Evolutionary conservation across 2,113 vertebrate genomes (phyloP).

Genomic region (Halichoeres trimaculatus): DNA sequence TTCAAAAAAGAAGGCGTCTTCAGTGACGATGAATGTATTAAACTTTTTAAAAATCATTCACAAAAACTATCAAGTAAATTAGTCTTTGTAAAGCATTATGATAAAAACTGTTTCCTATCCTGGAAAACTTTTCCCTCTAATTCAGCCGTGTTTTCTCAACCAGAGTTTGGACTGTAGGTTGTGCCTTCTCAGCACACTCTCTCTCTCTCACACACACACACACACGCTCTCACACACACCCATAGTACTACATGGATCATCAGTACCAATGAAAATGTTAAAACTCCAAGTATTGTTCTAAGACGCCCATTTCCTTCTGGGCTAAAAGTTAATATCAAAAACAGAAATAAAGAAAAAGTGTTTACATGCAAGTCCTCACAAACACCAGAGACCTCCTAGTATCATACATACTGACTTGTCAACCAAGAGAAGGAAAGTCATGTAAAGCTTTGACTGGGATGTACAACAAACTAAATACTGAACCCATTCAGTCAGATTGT

Average conservation of each 20-base stretch:
- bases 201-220: constrained; percentile 39
- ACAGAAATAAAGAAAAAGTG: constrained; percentile 69
- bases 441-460: constrained; percentile 67
- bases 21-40: constrained; percentile 47
- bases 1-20: constrained; percentile 51
- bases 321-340: constrained; percentile 66
- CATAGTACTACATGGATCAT: constrained; percentile 70
- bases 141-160: constrained; percentile 41
- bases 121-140: constrained; percentile 28
- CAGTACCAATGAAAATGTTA: constrained; percentile 69
- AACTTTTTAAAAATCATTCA: constrained; percentile 59
- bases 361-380: constrained; percentile 80
- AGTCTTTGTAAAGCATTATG: constrained; percentile 36
- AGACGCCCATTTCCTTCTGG: constrained; percentile 55
- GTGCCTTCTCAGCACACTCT: constrained; percentile 59
- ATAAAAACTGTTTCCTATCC: constrained; percentile 31
- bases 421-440: constrained; percentile 61
- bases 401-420: constrained; percentile 78
- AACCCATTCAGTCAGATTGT: constrained; percentile 74
- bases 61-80: constrained; percentile 63
- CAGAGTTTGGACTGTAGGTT: constrained; percentile 38
- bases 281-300: constrained; percentile 66
- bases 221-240: constrained; percentile 48
- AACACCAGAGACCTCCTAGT: constrained; percentile 70
- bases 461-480: constrained; percentile 61